Evolutionary conservation across 1,140 invertebrate genomes (phyloP).

Genomic region (Bombus terrestris): DNA sequence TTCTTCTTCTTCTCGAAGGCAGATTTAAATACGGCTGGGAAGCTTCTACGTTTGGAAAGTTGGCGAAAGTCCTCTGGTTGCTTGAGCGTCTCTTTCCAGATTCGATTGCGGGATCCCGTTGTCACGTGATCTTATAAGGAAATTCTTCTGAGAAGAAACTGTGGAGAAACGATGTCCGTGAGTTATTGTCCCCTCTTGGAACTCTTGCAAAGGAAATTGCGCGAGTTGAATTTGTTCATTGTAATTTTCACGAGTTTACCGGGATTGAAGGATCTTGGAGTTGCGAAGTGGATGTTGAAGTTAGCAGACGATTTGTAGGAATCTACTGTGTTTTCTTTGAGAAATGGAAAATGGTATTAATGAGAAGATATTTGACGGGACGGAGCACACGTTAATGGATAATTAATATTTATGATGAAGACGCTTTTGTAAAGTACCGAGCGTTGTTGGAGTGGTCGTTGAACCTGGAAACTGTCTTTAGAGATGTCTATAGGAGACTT

Average conservation of each 20-base stretch:
- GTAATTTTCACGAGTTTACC: neutral
- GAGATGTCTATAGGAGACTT: neutral
- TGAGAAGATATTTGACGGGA: neutral
- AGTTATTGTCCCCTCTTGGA: too few species aligned
- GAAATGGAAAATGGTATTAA: neutral
- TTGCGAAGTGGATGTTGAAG: neutral
- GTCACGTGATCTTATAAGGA: too few species aligned
- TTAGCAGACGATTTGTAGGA: neutral
- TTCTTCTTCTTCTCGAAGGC: neutral
- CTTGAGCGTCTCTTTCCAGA: too few species aligned
- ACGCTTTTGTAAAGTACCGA: neutral
- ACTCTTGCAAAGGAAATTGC: neutral
- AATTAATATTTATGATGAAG: constrained; percentile 12
- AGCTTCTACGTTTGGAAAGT: neutral
- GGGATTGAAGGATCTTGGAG: too few species aligned
- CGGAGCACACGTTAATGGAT: neutral
- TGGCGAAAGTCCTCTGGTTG: neutral
- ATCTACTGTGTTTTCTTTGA: neutral
- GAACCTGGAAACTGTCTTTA: neutral
- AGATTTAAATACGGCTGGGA: neutral
- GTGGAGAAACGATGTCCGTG: too few species aligned
- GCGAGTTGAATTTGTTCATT: neutral
- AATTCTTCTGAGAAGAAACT: too few species aligned
- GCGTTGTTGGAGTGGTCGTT: neutral
- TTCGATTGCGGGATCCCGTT: too few species aligned